Evolutionary conservation across 2,888 invertebrate species (phyloP).

Genomic region (Nasonia oneida): DNA sequence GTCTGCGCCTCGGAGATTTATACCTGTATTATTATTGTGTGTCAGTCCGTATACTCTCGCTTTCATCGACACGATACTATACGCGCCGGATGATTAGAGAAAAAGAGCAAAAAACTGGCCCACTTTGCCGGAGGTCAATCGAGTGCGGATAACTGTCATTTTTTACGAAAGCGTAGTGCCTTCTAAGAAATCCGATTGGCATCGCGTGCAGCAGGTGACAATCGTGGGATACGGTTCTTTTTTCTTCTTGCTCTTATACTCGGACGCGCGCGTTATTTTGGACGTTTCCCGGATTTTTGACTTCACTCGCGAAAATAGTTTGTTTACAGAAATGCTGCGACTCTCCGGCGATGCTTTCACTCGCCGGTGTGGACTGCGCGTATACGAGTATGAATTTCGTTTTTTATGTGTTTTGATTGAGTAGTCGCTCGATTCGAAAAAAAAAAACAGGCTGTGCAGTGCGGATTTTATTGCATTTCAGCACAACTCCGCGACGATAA

Average conservation of each 20-base stretch:
- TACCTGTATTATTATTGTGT: neutral
- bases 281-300: neutral
- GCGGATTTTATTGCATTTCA: neutral
- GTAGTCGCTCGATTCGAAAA: neutral
- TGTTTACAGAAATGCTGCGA: neutral
- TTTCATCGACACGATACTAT: constrained; percentile 25
- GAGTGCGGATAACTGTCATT: constrained; percentile 50
- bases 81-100: constrained; percentile 36
- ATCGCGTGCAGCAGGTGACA: neutral
- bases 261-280: neutral
- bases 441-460: neutral
- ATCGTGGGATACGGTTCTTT: neutral
- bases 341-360: neutral
- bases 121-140: constrained; percentile 24
- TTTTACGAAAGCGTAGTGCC: constrained; percentile 17
- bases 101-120: constrained; percentile 49
- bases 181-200: constrained; percentile 23
- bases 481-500: neutral
- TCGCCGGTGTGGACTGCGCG: neutral
- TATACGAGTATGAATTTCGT: neutral
- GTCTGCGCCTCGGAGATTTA: neutral
- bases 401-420: neutral
- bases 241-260: neutral
- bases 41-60: neutral
- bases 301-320: constrained; percentile 46